These are phyloP conservation scores for Botrylloides violaceus DNA, from an alignment of 23 tunicate species.

Conservation along the genomic window DNA sequence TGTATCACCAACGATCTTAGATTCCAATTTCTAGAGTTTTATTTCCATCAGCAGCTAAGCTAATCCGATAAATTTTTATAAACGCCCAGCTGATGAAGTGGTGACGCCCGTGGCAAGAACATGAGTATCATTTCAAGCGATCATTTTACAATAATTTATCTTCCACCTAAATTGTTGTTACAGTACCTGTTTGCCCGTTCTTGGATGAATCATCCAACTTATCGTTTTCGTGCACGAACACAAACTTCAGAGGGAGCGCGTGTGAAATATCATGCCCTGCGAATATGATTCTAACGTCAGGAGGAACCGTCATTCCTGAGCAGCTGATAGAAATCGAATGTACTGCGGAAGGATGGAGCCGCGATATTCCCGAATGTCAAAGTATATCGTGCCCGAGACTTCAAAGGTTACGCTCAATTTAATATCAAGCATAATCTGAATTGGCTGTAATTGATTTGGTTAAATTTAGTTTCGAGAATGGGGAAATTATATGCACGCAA, in stretches of 20 bases:
- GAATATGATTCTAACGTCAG: neutral
- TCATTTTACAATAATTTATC: too few relatives aligned
- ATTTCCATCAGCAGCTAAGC: too few relatives aligned
- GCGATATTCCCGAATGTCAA: neutral
- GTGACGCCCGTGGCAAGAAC: too few relatives aligned
- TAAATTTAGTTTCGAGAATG: neutral
- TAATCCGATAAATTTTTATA: too few relatives aligned
- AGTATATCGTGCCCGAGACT: neutral
- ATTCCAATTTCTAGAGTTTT: too few relatives aligned
- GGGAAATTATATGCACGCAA: neutral
- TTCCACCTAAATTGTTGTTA: too few relatives aligned
- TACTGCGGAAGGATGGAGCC: neutral
- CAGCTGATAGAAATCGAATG: neutral
- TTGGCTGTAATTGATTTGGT: too few relatives aligned
- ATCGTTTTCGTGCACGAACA: neutral
- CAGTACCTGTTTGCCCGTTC: neutral
- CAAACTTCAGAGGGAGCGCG: neutral
- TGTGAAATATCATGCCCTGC: neutral
- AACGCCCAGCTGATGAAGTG: too few relatives aligned
- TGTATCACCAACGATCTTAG: too few relatives aligned
- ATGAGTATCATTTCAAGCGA: too few relatives aligned
- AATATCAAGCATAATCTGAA: too few relatives aligned
- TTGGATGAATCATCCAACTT: neutral
- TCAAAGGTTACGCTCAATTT: too few relatives aligned
- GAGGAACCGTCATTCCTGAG: neutral